Evolutionary conservation across 2,888 invertebrate genomes (phyloP).

Genomic region (Eupelmus urozonus): DNA sequence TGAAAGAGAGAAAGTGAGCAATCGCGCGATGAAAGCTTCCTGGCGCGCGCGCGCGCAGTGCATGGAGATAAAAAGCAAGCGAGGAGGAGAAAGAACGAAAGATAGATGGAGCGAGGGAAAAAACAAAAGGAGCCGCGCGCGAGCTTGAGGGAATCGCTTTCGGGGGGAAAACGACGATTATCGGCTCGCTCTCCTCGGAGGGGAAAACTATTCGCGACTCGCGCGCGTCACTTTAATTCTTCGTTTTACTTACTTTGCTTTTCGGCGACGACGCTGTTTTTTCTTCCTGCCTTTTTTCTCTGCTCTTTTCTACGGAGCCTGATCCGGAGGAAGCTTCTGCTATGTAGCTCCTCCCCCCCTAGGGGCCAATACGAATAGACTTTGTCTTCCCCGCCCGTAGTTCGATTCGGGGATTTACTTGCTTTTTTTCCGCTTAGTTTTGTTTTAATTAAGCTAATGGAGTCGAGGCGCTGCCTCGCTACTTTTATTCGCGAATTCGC

Average conservation of each 20-base stretch:
- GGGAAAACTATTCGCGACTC: conserved; percentile 31
- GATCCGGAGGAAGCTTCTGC: conserved; percentile 7
- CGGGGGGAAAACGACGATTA: conserved; percentile 42
- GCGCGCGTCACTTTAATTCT: conserved; percentile 41
- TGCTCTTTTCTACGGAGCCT: neutral
- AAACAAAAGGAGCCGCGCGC: neutral
- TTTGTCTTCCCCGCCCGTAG: neutral
- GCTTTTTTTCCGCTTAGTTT: conserved; percentile 7
- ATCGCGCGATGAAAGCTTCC: conserved; percentile 36
- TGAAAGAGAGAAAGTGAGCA: conserved; percentile 4
- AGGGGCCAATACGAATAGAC: too few relatives aligned
- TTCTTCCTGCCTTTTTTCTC: too few relatives aligned
- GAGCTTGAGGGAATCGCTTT: too few relatives aligned
- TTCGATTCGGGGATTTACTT: neutral
- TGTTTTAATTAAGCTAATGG: conserved; percentile 50
- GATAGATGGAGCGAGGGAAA: neutral
- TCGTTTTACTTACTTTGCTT: conserved; percentile 13
- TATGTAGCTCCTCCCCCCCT: too few relatives aligned
- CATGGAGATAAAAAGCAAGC: conserved; percentile 27
- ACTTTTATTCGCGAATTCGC: neutral
- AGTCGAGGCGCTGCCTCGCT: neutral
- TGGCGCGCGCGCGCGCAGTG: neutral
- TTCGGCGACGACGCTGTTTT: neutral
- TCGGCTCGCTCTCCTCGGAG: conserved; percentile 21
- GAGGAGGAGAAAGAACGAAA: conserved; percentile 9